Percentiles rank a stretch among this genome's conserved stretches.
These are phyloP conservation scores for Lithosia quadra DNA, from an alignment of 2,888 invertebrate genomes.

Conservation along the genomic window DNA sequence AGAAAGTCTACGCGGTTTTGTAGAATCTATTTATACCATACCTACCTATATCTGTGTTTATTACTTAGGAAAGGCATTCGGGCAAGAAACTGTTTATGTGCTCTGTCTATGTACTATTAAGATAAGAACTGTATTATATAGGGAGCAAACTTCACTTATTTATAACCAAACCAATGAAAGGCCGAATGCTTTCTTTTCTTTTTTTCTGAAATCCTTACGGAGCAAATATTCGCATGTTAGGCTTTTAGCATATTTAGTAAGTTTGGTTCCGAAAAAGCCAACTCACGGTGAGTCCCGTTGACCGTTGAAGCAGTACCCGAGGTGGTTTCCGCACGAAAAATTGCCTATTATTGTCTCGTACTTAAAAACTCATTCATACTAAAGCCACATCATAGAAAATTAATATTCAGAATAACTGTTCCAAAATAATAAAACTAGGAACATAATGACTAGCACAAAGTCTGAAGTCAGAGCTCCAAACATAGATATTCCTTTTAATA, in stretches of 20 bases:
- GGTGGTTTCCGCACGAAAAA: not conserved
- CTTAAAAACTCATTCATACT: not conserved
- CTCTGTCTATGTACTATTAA: not conserved
- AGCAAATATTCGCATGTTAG: too few species aligned
- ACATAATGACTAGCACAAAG: not conserved
- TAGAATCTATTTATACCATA: slow-evolving; percentile 9
- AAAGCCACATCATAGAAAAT: not conserved
- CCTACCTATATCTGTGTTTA: not conserved
- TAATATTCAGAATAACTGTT: not conserved
- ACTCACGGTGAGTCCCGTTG: not conserved
- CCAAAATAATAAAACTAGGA: not conserved
- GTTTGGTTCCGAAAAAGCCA: not conserved
- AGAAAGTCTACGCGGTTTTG: slow-evolving; percentile 18
- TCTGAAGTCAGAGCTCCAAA: not conserved
- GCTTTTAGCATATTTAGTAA: too few species aligned
- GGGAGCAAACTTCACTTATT: not conserved
- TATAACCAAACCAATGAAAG: not conserved
- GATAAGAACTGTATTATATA: not conserved
- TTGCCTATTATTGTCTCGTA: too few species aligned
- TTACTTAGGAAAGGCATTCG: too few species aligned
- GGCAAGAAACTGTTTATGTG: not conserved
- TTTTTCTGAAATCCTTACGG: too few species aligned
- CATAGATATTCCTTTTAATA: slow-evolving; percentile 18
- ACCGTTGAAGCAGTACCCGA: too few species aligned
- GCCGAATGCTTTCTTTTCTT: too few species aligned